Conservation (phyloP, 2,113 vertebrate genomes). For the Condylura cristata region DNA sequence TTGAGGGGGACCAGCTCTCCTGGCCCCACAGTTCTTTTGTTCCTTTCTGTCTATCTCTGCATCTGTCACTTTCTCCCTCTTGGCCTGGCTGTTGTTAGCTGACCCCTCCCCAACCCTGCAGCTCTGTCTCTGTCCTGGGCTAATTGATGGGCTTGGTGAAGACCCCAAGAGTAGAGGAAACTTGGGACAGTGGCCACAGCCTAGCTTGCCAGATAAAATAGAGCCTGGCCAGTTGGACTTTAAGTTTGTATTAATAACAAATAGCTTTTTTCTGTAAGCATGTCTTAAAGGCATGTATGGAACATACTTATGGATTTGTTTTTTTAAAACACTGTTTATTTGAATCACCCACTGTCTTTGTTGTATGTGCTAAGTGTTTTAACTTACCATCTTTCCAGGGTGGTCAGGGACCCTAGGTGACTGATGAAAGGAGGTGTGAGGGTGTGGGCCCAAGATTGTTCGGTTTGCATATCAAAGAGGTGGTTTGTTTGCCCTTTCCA, state of each 20-base stretch:
- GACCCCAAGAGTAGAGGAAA: background rate
- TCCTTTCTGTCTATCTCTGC: accelerated
- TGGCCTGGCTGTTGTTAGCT: background rate
- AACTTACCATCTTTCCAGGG: background rate
- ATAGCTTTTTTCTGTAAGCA: background rate
- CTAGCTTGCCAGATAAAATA: background rate
- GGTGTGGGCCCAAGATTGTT: background rate
- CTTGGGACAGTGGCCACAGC: background rate
- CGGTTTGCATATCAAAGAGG: background rate
- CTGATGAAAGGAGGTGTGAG: background rate
- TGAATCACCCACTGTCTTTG: too few species aligned
- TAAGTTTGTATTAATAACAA: constrained; percentile 14
- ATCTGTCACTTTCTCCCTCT: background rate
- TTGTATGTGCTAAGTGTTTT: background rate
- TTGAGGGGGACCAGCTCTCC: background rate
- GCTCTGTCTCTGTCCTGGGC: background rate
- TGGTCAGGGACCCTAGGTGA: background rate
- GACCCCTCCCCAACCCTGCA: background rate
- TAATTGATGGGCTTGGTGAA: background rate
- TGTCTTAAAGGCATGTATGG: background rate
- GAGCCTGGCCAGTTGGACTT: background rate
- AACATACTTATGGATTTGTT: background rate
- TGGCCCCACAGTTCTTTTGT: accelerated
- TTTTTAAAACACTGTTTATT: background rate
- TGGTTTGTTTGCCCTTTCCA: background rate